Conservation (phyloP, 1,140 invertebrate genomes). For the Myzus persicae region DNA sequence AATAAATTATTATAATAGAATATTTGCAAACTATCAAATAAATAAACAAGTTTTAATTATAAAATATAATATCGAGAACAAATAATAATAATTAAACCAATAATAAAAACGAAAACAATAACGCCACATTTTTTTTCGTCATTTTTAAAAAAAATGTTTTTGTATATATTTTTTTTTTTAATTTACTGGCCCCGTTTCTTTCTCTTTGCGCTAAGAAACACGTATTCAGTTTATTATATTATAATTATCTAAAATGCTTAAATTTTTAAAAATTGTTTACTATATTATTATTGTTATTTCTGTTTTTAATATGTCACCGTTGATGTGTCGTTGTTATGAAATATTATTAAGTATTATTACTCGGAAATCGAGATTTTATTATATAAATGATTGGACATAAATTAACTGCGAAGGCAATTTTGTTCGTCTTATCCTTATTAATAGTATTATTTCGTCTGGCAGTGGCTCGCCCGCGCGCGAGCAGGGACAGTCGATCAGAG, state of each 20-base stretch:
- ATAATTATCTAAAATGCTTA: background rate
- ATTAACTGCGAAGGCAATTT: background rate
- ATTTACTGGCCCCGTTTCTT: conserved; percentile 47
- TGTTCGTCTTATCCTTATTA: background rate
- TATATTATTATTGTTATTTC: background rate
- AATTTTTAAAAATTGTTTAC: too few species aligned
- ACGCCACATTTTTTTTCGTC: background rate
- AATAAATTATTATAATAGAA: conserved; percentile 1
- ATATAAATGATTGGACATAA: background rate
- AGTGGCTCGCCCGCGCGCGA: background rate
- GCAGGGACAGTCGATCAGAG: background rate
- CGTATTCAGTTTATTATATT: background rate
- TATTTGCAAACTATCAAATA: background rate
- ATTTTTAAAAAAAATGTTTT: background rate
- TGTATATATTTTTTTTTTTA: background rate
- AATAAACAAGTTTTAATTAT: background rate
- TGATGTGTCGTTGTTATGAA: background rate
- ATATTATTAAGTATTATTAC: background rate
- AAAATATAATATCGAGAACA: background rate
- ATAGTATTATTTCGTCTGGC: background rate
- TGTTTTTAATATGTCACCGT: background rate
- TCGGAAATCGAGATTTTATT: background rate
- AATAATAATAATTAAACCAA: conserved; percentile 21
- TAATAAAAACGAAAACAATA: conserved; percentile 27
- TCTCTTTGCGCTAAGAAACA: background rate